These are phyloP conservation scores for Triplophysa dalaica DNA, from an alignment of 2,113 vertebrate genomes.

Conservation along the genomic window DNA sequence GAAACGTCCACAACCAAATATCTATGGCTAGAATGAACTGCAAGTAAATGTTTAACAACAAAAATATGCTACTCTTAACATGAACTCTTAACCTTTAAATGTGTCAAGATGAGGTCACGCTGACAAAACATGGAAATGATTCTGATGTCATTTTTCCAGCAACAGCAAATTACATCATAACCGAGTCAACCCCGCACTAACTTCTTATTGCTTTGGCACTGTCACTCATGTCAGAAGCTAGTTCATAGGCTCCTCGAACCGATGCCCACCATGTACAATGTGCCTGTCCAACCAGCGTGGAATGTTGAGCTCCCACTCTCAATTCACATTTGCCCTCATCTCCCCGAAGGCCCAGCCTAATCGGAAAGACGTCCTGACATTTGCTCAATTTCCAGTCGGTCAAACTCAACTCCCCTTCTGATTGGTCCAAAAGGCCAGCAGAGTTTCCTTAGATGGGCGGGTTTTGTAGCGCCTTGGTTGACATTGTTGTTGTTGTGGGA, in stretches of 20 bases:
- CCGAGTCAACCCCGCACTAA: not conserved
- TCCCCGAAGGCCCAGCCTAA: not conserved
- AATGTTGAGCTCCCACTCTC: constrained; percentile 11
- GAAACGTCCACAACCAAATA: no score
- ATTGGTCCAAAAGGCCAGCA: constrained; percentile 36
- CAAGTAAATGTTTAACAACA: not conserved
- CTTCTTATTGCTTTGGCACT: constrained; percentile 34
- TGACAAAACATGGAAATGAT: not conserved
- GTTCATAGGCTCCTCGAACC: constrained; percentile 56
- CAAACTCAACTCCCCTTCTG: not conserved
- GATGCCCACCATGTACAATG: constrained; percentile 18
- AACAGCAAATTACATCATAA: constrained; percentile 66
- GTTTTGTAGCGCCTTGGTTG: constrained; percentile 57
- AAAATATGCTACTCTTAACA: not conserved
- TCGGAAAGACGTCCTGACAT: constrained; percentile 20
- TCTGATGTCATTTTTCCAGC: constrained; percentile 25
- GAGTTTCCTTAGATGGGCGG: constrained; percentile 57
- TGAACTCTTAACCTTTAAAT: not conserved
- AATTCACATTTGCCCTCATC: constrained; percentile 12
- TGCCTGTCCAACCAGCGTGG: constrained; percentile 7
- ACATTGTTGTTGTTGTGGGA: constrained; percentile 80
- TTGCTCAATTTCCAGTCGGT: constrained; percentile 56
- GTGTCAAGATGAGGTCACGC: not conserved
- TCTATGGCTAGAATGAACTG: no score
- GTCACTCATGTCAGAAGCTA: constrained; percentile 51